phyloP scores from a whole-genome alignment of 2,888 invertebrate species.

The Ectropis crepuscularia region DNA sequence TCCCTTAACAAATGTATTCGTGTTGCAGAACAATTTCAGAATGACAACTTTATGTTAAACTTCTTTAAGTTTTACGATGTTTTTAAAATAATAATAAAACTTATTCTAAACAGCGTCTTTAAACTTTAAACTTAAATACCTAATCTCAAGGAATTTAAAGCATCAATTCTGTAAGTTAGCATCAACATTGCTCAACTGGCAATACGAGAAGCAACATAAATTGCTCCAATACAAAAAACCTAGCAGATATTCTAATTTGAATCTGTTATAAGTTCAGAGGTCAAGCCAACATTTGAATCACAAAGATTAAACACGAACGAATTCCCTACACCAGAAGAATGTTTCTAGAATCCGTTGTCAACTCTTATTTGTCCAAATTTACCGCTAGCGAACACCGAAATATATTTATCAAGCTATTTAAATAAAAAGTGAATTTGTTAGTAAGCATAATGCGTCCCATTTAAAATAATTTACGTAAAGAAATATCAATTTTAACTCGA shows the following conservation, averaged over 20 bases:
- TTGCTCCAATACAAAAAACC: constrained; percentile 21
- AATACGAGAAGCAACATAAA: constrained; percentile 19
- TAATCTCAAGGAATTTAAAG: constrained; percentile 13
- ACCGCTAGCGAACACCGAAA: constrained; percentile 41
- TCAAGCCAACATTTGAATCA: constrained; percentile 35
- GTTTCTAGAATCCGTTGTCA: constrained; percentile 29
- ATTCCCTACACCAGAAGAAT: constrained; percentile 37
- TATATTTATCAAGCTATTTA: constrained; percentile 43
- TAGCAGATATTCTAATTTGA: constrained; percentile 40
- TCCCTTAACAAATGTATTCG: not conserved
- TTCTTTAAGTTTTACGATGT: not conserved
- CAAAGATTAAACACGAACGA: constrained; percentile 32
- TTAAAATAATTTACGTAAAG: constrained; percentile 51
- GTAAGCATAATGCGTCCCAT: constrained; percentile 38
- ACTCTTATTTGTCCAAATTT: constrained; percentile 31
- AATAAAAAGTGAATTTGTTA: constrained; percentile 40
- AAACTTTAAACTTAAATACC: constrained; percentile 6
- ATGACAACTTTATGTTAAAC: not conserved
- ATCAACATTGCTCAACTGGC: constrained; percentile 13
- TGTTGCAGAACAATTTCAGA: not conserved
- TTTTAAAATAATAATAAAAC: constrained; percentile 10
- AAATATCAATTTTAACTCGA: constrained; percentile 52
- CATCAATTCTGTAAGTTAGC: constrained; percentile 13
- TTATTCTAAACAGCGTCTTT: not conserved
- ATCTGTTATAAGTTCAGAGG: constrained; percentile 40